Evolutionary conservation across 2,113 vertebrate species (phyloP).

Genomic region (Elachura formosa): DNA sequence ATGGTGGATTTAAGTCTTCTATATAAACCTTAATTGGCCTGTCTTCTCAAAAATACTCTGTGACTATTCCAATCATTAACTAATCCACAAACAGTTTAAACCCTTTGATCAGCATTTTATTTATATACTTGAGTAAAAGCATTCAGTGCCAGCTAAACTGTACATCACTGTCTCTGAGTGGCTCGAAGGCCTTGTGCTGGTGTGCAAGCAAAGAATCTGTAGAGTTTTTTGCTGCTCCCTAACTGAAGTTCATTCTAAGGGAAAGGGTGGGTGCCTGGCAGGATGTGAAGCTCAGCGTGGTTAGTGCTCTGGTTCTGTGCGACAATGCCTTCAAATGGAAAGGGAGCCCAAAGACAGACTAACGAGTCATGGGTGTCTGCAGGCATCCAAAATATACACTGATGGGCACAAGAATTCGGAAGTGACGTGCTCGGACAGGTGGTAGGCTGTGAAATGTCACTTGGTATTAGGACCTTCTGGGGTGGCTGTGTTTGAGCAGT

Average conservation of each 20-base stretch:
- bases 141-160: neutral
- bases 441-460: conserved; percentile 12
- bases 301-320: neutral
- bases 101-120: neutral
- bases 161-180: neutral
- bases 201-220: neutral
- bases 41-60: conserved; percentile 15
- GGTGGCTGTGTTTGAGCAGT: neutral
- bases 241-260: neutral
- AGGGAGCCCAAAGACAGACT: neutral
- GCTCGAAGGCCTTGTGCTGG: neutral
- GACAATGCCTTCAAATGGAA: neutral
- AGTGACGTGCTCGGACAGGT: conserved; percentile 14
- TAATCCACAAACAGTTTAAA: conserved; percentile 26
- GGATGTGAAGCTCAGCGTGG: neutral
- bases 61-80: neutral
- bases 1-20: neutral
- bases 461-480: neutral
- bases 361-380: neutral
- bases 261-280: neutral
- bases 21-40: conserved; percentile 14
- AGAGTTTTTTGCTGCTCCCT: neutral
- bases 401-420: neutral
- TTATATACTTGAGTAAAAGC: neutral
- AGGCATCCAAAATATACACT: neutral